A percentile compares a stretch with the other conserved stretches of the same genome.
These are phyloP conservation scores for Lophura nycthemera DNA, from an alignment of 2,113 vertebrate genomes.

Conservation along the genomic window DNA sequence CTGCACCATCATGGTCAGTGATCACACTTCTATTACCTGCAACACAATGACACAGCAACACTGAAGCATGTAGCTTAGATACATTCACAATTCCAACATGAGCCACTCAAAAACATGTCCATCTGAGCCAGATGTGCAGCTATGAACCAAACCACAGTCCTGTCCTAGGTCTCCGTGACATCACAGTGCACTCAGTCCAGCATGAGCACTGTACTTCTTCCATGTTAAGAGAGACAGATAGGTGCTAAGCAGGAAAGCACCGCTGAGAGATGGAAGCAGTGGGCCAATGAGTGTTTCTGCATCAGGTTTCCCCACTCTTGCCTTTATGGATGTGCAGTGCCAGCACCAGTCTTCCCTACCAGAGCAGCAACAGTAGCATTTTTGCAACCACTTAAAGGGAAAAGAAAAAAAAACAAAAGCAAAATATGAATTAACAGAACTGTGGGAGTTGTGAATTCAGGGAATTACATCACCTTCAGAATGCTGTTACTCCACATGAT, in stretches of 20 bases:
- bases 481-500: fast-evolving
- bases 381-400: neutral
- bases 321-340: neutral
- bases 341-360: neutral
- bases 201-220: neutral
- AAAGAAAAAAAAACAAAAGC: neutral
- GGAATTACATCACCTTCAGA: neutral
- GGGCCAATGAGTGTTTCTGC: neutral
- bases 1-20: neutral
- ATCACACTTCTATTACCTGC: fast-evolving
- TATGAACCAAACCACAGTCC: fast-evolving
- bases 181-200: fast-evolving
- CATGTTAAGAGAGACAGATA: fast-evolving
- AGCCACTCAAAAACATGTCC: neutral
- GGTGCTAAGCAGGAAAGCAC: neutral
- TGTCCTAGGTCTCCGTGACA: neutral
- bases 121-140: neutral
- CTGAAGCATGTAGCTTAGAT: neutral
- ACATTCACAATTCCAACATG: fast-evolving
- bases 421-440: neutral
- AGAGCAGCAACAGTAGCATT: neutral
- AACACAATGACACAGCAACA: fast-evolving
- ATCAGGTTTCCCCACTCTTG: neutral
- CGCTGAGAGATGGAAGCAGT: fast-evolving
- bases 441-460: fast-evolving